A percentile compares a stretch with the other conserved stretches of the same genome.
Conservation (phyloP, 1,140 invertebrate species). For the Drosophila aff. region DNA sequence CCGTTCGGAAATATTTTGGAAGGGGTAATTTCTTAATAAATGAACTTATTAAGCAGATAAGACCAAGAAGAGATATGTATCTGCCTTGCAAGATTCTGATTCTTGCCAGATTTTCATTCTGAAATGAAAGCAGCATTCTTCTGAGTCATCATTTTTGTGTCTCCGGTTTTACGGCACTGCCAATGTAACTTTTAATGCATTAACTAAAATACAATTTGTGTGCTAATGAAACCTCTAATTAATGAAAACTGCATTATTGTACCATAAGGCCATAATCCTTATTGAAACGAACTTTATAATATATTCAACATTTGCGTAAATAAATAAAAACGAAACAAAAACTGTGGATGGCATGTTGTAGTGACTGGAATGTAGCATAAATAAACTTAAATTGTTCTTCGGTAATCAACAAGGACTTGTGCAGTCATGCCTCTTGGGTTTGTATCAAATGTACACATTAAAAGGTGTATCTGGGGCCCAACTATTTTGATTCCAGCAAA, state of each 20-base stretch:
- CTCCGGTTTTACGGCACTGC: too few species aligned
- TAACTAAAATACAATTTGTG: too few species aligned
- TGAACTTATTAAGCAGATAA: slow-evolving; percentile 9
- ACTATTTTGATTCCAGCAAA: slow-evolving; percentile 7
- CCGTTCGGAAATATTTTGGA: neutral
- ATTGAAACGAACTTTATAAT: neutral
- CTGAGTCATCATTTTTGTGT: neutral
- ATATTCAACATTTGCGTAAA: slow-evolving; percentile 18
- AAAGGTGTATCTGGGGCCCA: neutral
- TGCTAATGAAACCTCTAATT: neutral
- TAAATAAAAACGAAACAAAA: slow-evolving; percentile 7
- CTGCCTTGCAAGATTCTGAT: neutral
- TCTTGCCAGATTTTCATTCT: neutral
- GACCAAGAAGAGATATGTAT: neutral
- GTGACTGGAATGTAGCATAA: slow-evolving; percentile 15
- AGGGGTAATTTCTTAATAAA: slow-evolving; percentile 22
- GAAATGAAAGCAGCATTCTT: slow-evolving; percentile 5
- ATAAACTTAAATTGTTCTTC: neutral
- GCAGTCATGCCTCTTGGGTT: neutral
- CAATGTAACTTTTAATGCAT: too few species aligned
- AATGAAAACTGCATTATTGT: neutral
- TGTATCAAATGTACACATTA: neutral
- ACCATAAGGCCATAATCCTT: neutral
- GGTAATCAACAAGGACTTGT: neutral
- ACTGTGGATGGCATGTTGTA: slow-evolving; percentile 2